Evolutionary conservation across 2,888 invertebrate species (phyloP).

Genomic region (Galerucella calmariensis): DNA sequence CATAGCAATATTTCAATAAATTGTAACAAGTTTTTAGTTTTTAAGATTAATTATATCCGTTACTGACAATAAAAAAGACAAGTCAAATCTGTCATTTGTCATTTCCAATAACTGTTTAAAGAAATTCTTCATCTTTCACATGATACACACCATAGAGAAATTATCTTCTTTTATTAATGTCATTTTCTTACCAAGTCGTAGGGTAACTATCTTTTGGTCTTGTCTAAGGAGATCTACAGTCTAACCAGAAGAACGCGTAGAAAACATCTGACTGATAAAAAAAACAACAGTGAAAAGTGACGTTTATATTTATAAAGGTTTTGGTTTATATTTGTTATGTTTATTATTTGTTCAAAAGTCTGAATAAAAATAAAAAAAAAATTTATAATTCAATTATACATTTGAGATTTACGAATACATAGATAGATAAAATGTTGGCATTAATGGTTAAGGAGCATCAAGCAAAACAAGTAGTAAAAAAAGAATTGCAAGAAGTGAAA

Average conservation of each 20-base stretch:
- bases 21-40: not conserved
- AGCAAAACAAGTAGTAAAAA: constrained; percentile 79
- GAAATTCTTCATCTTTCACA: too few species aligned
- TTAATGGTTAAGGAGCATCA: constrained; percentile 90
- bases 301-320: too few species aligned
- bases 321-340: too few species aligned
- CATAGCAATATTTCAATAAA: not conserved
- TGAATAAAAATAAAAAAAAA: not conserved
- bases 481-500: constrained; percentile 89
- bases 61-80: not conserved
- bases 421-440: constrained; percentile 75
- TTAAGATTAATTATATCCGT: not conserved
- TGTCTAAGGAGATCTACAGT: too few species aligned
- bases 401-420: not conserved
- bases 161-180: too few species aligned
- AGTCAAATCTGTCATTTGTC: not conserved
- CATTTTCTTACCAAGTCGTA: too few species aligned
- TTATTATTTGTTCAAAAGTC: too few species aligned
- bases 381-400: not conserved
- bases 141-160: too few species aligned
- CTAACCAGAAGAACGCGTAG: too few species aligned
- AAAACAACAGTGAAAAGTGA: too few species aligned
- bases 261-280: too few species aligned
- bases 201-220: too few species aligned
- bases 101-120: not conserved